Percentiles rank a stretch among this genome's conserved stretches.
phyloP scores from a whole-genome alignment of 2,113 vertebrate genomes.

The Melanocharis versteri region DNA sequence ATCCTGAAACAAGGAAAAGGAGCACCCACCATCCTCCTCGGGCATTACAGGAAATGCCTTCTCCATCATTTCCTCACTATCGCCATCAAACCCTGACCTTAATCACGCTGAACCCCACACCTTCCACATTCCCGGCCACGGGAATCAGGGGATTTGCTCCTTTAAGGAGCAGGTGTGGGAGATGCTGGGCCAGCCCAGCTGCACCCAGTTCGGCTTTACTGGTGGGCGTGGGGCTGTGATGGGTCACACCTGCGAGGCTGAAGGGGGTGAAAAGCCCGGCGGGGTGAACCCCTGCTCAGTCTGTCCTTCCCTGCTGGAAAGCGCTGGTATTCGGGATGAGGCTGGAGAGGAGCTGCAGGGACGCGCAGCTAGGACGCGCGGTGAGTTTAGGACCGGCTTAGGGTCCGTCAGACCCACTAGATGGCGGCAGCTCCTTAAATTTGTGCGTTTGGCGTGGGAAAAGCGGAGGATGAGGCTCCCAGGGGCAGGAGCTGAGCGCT shows the following conservation, averaged over 20 bases:
- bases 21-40: fast-evolving
- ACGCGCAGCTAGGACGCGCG: fast-evolving
- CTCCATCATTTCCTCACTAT: fast-evolving
- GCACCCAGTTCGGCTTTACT: fast-evolving
- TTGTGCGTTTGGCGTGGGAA: not conserved
- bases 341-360: too few species aligned
- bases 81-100: fast-evolving
- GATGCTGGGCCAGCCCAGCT: not conserved
- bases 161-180: too few species aligned
- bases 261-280: fast-evolving
- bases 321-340: fast-evolving
- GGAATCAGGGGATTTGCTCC: fast-evolving
- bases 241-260: fast-evolving
- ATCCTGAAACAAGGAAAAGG: fast-evolving
- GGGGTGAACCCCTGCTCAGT: fast-evolving
- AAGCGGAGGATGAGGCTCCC: fast-evolving
- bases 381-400: fast-evolving
- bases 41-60: fast-evolving
- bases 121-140: fast-evolving
- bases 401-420: constrained; percentile 3
- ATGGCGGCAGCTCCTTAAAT: constrained; percentile 23
- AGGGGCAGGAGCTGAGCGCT: fast-evolving
- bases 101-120: fast-evolving
- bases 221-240: fast-evolving
- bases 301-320: fast-evolving